Base-by-base conservation (phyloP, 1,140 invertebrate genomes). In the Adelges cooleyi region DNA sequence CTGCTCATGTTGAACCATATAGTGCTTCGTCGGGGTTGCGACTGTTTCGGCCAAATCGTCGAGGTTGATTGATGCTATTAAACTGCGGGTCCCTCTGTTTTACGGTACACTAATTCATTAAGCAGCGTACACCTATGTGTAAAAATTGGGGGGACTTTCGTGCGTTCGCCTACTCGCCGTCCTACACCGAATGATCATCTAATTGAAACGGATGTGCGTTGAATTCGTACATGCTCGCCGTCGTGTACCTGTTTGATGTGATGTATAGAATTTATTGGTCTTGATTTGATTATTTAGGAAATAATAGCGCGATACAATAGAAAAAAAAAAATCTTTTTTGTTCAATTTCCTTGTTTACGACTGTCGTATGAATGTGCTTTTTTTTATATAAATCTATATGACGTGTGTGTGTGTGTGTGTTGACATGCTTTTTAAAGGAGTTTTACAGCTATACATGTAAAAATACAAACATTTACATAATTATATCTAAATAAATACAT, bases 11-110 rank as follows among this genome's bases (percentile, higher is more conserved):
- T 48, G 2, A 42, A 25, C 40, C 13, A 4, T n/a, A n/a, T 23
- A 54, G 2, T 6, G 18, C 3, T 25, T 33, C 11, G 5, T 33
- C 11, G 11, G 11, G 29, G 29, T 5, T 40, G 42, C 40, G 54
- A 59, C 54, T 27, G 40, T 17, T 59, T 17, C 54, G 54, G n/a
- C 42, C 38, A 44, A 27, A 23, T 20, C 38, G 23, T 27, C 6
- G 8, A 23, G 25, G 56, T 62, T 62, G 56, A 62, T 62, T 62
- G 56, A 62, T 13, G 56, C 42, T 38, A 62, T 33, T 62, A 62
- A 20, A 25, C 10, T 59, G 20, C 27, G 56, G 25, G 25, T 62
- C 56, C 56, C 42, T 46, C 42, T 15, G 42, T 48, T 62, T 48
- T n/a, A 15, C 25, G 15, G 11, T 25, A 20, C 42, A 22, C 42